A percentile compares a stretch with the other conserved stretches of the same genome.
phyloP scores from a whole-genome alignment of 2,113 vertebrate species.

The Brachyhypopomus gauderio region DNA sequence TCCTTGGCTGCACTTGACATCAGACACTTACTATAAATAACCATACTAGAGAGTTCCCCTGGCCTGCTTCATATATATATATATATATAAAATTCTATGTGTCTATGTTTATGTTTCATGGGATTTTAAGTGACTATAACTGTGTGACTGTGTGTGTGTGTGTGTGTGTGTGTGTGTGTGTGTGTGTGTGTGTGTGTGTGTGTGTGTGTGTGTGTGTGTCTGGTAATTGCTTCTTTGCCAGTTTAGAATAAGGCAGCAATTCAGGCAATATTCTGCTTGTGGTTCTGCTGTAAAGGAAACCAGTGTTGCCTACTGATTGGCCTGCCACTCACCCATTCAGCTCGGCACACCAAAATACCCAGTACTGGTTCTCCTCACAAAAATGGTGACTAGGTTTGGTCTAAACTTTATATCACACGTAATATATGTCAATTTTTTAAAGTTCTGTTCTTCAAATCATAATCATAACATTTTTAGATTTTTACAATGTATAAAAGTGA shows the following conservation, averaged over 20 bases:
- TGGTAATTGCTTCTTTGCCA: slow-evolving; percentile 42
- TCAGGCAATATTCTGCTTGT: slow-evolving; percentile 40
- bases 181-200: slow-evolving; percentile 26
- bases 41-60: background rate
- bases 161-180: background rate
- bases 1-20: slow-evolving; percentile 20
- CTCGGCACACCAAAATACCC: slow-evolving; percentile 17
- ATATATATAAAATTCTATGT: background rate
- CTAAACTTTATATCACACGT: background rate
- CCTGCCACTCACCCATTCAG: slow-evolving; percentile 33
- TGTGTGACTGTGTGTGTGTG: too few species aligned
- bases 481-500: background rate
- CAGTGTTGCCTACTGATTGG: slow-evolving; percentile 40
- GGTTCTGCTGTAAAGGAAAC: slow-evolving; percentile 45
- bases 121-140: background rate
- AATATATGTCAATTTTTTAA: background rate
- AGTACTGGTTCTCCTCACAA: slow-evolving; percentile 15
- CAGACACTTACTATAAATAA: background rate
- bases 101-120: background rate
- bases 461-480: background rate
- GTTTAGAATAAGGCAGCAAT: slow-evolving; percentile 48
- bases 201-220: slow-evolving; percentile 19
- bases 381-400: background rate
- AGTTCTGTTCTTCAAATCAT: background rate
- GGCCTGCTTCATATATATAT: background rate